phyloP scores from a whole-genome alignment of 2,797 vertebrate genomes.

The Sparus aurata region DNA sequence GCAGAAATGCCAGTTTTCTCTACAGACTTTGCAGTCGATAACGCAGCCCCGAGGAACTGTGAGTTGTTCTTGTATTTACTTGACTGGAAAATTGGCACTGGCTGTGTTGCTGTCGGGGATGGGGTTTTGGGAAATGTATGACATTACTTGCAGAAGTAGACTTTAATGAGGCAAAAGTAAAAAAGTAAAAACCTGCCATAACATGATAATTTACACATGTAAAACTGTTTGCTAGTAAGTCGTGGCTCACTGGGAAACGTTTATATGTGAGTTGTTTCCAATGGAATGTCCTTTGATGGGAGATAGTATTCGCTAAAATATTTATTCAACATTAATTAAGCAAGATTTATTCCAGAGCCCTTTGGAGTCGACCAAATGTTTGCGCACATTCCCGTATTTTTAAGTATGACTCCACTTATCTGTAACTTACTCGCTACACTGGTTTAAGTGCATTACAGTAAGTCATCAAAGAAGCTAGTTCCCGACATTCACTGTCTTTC shows the following conservation, averaged over 20 bases:
- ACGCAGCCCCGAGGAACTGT: neutral
- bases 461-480: constrained; percentile 22
- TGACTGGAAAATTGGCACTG: neutral
- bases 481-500: constrained; percentile 7
- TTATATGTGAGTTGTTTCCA: neutral
- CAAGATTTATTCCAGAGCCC: neutral
- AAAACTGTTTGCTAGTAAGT: neutral
- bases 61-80: neutral
- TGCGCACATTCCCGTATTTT: neutral
- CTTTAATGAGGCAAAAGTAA: neutral
- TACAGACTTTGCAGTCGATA: neutral
- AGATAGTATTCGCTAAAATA: neutral
- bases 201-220: neutral
- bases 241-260: neutral
- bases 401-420: neutral
- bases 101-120: neutral
- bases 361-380: neutral
- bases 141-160: too few relatives aligned
- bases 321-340: neutral
- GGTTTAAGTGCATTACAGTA: constrained; percentile 11
- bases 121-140: neutral
- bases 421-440: too few relatives aligned
- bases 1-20: neutral
- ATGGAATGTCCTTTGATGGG: neutral
- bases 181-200: neutral